Conservation (phyloP, 2,113 vertebrate genomes). For the Corvus cornix region DNA sequence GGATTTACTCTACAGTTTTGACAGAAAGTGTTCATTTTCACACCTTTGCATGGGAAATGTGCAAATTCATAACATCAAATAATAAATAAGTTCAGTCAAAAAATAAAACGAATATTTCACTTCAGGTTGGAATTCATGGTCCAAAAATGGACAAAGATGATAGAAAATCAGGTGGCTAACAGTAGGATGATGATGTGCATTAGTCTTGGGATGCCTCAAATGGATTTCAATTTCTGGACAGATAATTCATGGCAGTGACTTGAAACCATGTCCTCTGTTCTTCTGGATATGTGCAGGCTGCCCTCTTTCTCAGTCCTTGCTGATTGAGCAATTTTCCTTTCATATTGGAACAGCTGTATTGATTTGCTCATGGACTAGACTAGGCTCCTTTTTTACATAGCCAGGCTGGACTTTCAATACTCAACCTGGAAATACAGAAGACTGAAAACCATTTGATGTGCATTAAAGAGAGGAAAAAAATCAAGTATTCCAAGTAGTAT, state of each 20-base stretch:
- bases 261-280: neutral
- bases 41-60: neutral
- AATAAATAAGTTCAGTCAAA: neutral
- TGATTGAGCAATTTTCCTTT: neutral
- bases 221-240: neutral
- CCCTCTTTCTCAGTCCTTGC: neutral
- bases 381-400: neutral
- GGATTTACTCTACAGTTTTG: neutral
- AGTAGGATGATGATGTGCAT: neutral
- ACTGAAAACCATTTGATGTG: rapidly evolving
- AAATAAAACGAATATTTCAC: neutral
- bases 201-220: neutral
- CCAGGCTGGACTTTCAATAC: neutral
- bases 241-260: neutral
- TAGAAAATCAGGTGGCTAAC: neutral
- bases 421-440: neutral
- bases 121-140: neutral
- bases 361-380: neutral
- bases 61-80: neutral
- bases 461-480: neutral
- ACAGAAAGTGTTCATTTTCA: neutral
- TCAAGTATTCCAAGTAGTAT: neutral
- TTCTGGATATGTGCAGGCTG: neutral
- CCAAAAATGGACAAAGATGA: neutral
- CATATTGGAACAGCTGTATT: rapidly evolving